Conservation (phyloP, 2,113 vertebrate species). For the Axis porcinus region DNA sequence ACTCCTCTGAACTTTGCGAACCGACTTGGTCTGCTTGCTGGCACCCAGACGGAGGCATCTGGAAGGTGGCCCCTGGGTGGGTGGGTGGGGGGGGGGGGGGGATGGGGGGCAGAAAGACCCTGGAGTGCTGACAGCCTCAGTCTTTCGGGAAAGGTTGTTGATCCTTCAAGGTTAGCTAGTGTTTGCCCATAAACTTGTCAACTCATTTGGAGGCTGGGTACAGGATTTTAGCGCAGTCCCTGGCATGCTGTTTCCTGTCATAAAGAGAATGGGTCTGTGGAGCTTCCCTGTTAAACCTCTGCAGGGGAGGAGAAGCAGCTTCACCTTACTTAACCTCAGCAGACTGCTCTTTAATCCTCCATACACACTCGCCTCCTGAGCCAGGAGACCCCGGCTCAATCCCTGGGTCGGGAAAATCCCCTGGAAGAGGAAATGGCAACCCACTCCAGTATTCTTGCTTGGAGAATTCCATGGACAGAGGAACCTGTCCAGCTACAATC, state of each 20-base stretch:
- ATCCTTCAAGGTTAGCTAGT: neutral
- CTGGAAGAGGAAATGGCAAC: neutral
- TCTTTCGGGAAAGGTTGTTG: neutral
- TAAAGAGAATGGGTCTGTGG: neutral
- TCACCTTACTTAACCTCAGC: neutral
- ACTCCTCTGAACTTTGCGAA: slow-evolving; percentile 43
- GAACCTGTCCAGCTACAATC: neutral
- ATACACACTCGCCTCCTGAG: neutral
- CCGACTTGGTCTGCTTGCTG: neutral
- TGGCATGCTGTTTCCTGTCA: neutral
- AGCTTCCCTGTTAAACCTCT: neutral
- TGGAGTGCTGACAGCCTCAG: neutral
- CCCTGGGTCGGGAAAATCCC: neutral
- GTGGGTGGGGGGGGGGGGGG: too few relatives aligned
- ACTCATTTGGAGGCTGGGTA: neutral
- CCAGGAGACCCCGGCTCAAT: neutral
- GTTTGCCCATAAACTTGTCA: neutral
- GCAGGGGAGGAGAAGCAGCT: neutral
- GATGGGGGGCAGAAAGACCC: neutral
- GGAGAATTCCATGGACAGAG: neutral
- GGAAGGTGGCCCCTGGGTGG: neutral
- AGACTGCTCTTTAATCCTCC: neutral
- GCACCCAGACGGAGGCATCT: neutral
- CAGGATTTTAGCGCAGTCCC: neutral
- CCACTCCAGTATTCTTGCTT: neutral